Conservation (phyloP, 1,140 invertebrate species). For the Trichonephila inaurata region DNA sequence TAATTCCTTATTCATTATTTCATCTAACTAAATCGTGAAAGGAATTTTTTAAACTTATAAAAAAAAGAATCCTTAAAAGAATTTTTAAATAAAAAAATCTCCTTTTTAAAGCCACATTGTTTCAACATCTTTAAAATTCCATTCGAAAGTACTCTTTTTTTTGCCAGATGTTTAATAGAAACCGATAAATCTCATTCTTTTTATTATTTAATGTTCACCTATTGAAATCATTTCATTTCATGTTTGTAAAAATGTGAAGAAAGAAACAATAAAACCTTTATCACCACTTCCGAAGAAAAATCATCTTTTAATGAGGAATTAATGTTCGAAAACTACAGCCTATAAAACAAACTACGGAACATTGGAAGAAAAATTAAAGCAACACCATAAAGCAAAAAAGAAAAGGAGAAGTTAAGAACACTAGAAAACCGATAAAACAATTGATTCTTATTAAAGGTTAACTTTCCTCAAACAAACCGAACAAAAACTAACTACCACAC, state of each 20-base stretch:
- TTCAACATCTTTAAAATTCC: too few relatives aligned
- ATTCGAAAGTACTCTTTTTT: too few relatives aligned
- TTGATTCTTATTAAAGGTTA: constrained; percentile 36
- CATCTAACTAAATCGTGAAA: too few relatives aligned
- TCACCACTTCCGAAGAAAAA: neutral
- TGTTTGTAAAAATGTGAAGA: neutral
- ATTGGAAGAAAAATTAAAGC: neutral
- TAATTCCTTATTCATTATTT: too few relatives aligned
- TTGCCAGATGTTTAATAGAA: too few relatives aligned
- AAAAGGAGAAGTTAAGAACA: neutral
- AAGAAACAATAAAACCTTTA: neutral
- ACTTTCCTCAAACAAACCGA: neutral
- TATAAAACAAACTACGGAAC: neutral
- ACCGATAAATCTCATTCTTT: too few relatives aligned
- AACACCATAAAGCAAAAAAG: neutral
- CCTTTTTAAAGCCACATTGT: too few relatives aligned
- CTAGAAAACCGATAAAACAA: neutral
- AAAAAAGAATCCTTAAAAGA: too few relatives aligned
- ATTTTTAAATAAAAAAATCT: too few relatives aligned
- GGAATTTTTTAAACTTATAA: too few relatives aligned
- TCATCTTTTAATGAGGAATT: constrained; percentile 20
- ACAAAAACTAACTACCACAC: neutral
- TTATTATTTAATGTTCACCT: neutral
- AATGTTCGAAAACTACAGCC: neutral
- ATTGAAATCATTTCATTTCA: neutral